Base-by-base conservation (phyloP, 2,797 vertebrate species). In the Steatocranus sp. region DNA sequence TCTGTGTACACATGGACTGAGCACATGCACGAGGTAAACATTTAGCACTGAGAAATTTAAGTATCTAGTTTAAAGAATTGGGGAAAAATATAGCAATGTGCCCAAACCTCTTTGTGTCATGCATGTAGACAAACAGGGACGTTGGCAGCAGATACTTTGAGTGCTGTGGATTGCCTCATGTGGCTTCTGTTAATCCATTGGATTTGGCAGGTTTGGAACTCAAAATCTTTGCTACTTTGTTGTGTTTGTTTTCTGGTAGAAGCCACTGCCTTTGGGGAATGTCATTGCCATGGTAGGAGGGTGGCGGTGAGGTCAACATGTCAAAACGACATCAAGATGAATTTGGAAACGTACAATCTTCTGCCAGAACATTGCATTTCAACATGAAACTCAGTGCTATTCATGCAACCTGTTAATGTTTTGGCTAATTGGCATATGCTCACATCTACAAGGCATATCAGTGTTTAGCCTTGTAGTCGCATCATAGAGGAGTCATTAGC, bases 1-100 rank as follows among this genome's bases (percentile, higher is more conserved):
- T 88, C 83, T 87, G 20, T 87, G 84, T 70, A 87, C 86, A 87
- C 88, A 84, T 81, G 83, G 80, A 73, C 61, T 1, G 11, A 74
- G n/a, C 89, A 88, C 81, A 87, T 86, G 85, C 17, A 2, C 1
- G 34, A 34, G 7, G 7, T 20, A 14, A 38, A 75, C 7, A 12
- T 74, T 75, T 23, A 86, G 23, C 38, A 46, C 23, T 11, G 27
- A 82, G 18, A 38, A 50, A 76, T 41, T 6, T 2, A 17, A 41
- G 17, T 23, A 41, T 38, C 15, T 15, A 27, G 2, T 30, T 17
- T 7, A 11, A 23, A 38, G 23, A 20, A 70, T 32, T 41, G 56
- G 12, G 7, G 12, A 17, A 17, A 49, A 36, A 51, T 51, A 38
- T 36, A 46, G n/a, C n/a, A 10, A 18, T 36, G 27, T 18, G 46